Evolutionary conservation across 35 echinoderm and acorn worm genomes (phyloP).

Genomic region (Hemicentrotus pulcherrimus): DNA sequence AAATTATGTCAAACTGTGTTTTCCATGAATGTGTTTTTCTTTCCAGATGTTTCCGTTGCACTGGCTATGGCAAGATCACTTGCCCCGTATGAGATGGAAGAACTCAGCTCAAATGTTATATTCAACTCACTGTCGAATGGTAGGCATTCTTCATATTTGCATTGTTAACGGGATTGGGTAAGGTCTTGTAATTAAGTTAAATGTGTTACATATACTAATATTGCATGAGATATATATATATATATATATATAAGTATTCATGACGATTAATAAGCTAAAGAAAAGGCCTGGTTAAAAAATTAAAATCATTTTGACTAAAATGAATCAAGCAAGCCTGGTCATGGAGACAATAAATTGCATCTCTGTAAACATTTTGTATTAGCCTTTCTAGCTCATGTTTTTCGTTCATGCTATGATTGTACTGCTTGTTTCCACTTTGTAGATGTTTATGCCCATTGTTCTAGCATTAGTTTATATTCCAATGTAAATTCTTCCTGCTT

Average conservation of each 20-base stretch:
- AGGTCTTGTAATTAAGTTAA: neutral
- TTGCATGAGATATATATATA: too few relatives aligned
- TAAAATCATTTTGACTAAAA: neutral
- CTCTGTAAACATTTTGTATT: too few relatives aligned
- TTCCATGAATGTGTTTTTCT: neutral
- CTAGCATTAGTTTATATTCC: too few relatives aligned
- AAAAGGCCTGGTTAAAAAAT: neutral
- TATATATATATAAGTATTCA: neutral
- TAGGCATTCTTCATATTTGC: slow-evolving; percentile 45
- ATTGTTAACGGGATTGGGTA: neutral
- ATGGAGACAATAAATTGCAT: neutral
- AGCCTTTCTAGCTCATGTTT: too few relatives aligned
- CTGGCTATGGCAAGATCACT: slow-evolving; percentile 77
- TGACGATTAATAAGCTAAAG: neutral
- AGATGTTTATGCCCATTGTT: too few relatives aligned
- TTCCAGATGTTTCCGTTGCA: slow-evolving; percentile 69
- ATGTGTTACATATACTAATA: neutral
- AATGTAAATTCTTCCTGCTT: too few relatives aligned
- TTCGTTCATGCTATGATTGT: too few relatives aligned
- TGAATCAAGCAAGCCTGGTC: neutral
- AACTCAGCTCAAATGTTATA: slow-evolving; percentile 74
- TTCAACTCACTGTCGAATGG: slow-evolving; percentile 78
- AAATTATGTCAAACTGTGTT: neutral
- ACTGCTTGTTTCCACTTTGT: too few relatives aligned
- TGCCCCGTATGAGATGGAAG: slow-evolving; percentile 73